phyloP scores from a whole-genome alignment of 2,888 invertebrate species.

The Drosophila paranaensis region DNA sequence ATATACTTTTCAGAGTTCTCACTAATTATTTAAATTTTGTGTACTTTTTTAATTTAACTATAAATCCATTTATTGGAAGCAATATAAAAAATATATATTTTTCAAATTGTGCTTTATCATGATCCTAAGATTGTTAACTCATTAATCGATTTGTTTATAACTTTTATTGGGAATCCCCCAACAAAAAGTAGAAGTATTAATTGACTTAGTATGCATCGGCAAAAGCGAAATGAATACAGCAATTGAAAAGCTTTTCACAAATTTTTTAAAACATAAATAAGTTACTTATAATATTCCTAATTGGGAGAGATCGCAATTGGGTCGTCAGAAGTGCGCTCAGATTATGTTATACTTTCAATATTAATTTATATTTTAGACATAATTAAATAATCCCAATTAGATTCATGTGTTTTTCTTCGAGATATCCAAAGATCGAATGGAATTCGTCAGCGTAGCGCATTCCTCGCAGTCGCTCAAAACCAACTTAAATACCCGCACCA shows the following conservation, averaged over 20 bases:
- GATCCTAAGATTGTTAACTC: neutral
- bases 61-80: neutral
- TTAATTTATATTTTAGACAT: neutral
- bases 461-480: conserved; percentile 51
- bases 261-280: neutral
- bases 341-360: neutral
- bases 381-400: neutral
- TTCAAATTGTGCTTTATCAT: neutral
- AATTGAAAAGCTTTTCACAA: neutral
- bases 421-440: conserved; percentile 11
- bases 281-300: neutral
- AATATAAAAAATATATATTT: neutral
- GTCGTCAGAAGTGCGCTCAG: neutral
- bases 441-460: conserved; percentile 55
- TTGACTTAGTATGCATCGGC: neutral
- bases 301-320: neutral
- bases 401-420: neutral
- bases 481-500: conserved; percentile 24
- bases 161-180: neutral
- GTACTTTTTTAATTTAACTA: too few species aligned
- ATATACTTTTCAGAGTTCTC: too few species aligned
- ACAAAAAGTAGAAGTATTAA: neutral
- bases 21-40: too few species aligned
- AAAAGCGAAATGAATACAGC: neutral
- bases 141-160: neutral